Base-by-base conservation (phyloP, 2,888 invertebrate genomes). In the Phytoseiulus persimilis region DNA sequence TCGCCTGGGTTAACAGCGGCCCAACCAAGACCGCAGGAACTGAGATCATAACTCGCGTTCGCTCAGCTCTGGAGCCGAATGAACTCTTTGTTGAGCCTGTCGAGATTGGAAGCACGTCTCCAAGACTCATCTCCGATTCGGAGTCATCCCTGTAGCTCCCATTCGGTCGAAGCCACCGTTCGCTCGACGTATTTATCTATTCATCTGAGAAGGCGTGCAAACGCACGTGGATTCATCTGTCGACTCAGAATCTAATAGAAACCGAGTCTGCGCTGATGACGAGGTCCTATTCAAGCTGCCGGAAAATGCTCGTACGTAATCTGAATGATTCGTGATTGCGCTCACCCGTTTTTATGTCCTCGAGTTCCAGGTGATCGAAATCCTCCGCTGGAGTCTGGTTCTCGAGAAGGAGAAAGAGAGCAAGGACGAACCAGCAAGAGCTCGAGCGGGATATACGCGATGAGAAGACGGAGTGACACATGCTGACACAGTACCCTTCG, bases 321-420 rank as follows among this genome's bases (percentile, higher is more conserved):
- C 18, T 28, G 28, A 28, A 28, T 14, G 18, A 18, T 23, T 65
- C 11, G 2, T 2, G 28, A 28, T 65, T 65, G 65, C 28, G 65
- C 2, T 65, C 18, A 87, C 87, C 87, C 33, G 87, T 87, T 87
- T 87, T 87, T 39, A 87, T 32, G 33, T 87, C 87, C 31, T 87
- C 87, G n/a, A 87, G 39, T 39, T 32, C 87, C 23, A 87, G 23
- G n/a, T 31, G 32, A 23, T 87, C 87, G n/a, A 87, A 87, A n/a
- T 87, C 32, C 11, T 87, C 33, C 32, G 87, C 32, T 0, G 32
- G 87, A 33, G 87, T 32, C 39, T 87, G 65, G 65, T 65, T 28
- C 65, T 65, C 65, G 28, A 65, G 65, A 65, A 23, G 65, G 18
- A 65, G 23, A 23, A 39, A 39, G 5, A 39, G 39, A 39, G 65